Evolutionary conservation across 2,797 vertebrate species (phyloP), one percentile per base, ranked within the genome.

Genomic region (Gymnocypris eckloni): DNA sequence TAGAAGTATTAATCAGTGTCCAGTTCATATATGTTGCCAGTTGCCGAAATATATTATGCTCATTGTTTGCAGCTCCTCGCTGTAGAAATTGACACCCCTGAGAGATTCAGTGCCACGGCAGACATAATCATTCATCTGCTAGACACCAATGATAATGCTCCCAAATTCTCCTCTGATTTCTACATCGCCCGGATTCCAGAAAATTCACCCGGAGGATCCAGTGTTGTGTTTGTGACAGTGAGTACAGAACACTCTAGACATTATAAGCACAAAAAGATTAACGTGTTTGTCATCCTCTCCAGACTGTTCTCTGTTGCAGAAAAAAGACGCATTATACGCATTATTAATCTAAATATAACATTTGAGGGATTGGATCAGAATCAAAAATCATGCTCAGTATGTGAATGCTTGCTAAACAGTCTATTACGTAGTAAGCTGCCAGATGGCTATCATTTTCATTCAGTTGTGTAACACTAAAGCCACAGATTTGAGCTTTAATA

Each of bases 121-220:
- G 97, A 99, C 45, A 92, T 99, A 3, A 90, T 96, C 89, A 97
- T 99, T 88, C 96, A 91, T 87, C 93, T 99, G 79, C 90, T 98
- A 90, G 98, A 99, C 89, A 99, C 97, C 88, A 99, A 99, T 0
- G 98, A 99, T 94, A 99, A 99, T 0, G 94, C 96, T 82, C 98
- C 98, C 0, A 97, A 95, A 90, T 99, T 99, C 91, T 96, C 97
- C 43, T 97, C 97, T 0, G 97, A 97, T 69, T 98, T 97, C 93
- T 99, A 99, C 91, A 94, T 98, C 2, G 96, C 98, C 90, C 95
- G 97, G 90, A 96, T 99, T 85, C 97, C 97, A 0, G 98, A 99
- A 91, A 98, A 99, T 84, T 97, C 97, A 11, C 97, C 97, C 0
- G 98, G 98, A 1, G 97, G 98, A 72, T 98, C 97, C 82, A 97